These are phyloP conservation scores for Hystrix cristata DNA, from an alignment of 2,113 vertebrate genomes.

Conservation along the genomic window DNA sequence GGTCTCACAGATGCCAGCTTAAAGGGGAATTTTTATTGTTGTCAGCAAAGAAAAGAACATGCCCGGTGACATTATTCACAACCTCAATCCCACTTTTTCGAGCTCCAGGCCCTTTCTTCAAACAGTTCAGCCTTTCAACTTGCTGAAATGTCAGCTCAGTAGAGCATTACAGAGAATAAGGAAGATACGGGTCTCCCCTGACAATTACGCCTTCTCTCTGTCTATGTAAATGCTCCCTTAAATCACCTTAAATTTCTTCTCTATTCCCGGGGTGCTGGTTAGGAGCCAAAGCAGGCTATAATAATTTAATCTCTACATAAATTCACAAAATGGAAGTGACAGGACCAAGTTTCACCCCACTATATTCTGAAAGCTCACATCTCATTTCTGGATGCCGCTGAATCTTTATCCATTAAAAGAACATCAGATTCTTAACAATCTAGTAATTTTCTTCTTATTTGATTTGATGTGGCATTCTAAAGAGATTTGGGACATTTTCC, in stretches of 20 bases:
- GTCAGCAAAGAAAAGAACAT: not conserved
- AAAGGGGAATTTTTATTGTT: not conserved
- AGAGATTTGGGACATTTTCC: not conserved
- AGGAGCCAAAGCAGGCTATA: not conserved
- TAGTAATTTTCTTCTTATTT: slow-evolving; percentile 16
- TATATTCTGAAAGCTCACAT: slow-evolving; percentile 36
- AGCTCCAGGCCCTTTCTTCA: not conserved
- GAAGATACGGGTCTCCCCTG: slow-evolving; percentile 13
- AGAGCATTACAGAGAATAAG: slow-evolving; percentile 5
- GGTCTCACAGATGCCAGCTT: not conserved
- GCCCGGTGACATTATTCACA: not conserved
- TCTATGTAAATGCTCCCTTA: not conserved
- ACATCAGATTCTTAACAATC: slow-evolving; percentile 42
- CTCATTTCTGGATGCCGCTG: not conserved
- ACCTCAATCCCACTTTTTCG: not conserved
- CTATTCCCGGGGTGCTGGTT: not conserved
- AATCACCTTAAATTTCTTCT: slow-evolving; percentile 56
- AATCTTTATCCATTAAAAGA: slow-evolving; percentile 42
- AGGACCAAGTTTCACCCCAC: not conserved
- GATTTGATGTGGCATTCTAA: slow-evolving; percentile 7
- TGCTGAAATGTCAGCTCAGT: not conserved
- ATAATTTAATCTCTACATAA: slow-evolving; percentile 57
- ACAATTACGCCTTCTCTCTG: slow-evolving; percentile 45
- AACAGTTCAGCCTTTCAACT: slow-evolving; percentile 39
- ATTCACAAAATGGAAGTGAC: slow-evolving; percentile 62